phyloP scores from a whole-genome alignment of 2,888 invertebrate genomes.

The Andrena haemorrhoa region DNA sequence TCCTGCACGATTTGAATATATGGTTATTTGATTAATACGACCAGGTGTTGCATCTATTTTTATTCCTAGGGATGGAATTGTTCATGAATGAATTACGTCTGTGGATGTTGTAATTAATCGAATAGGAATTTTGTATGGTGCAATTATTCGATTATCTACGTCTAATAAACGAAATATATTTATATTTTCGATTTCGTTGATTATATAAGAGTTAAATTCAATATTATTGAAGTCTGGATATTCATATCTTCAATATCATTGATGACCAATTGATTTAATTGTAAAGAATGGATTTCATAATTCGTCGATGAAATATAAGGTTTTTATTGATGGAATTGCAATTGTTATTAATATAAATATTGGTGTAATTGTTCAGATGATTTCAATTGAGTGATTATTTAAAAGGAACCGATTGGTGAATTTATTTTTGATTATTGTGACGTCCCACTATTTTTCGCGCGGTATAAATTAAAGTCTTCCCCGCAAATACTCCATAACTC shows the following conservation, averaged over 20 bases:
- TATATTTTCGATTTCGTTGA: conserved; percentile 2
- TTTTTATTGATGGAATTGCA: conserved; percentile 25
- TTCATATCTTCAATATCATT: conserved; percentile 43
- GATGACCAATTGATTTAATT: conserved; percentile 44
- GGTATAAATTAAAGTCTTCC: no score
- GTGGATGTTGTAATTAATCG: conserved; percentile 86
- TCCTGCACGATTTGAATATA: conserved; percentile 87
- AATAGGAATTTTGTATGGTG: conserved; percentile 44
- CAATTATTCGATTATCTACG: conserved; percentile 62
- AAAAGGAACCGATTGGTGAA: conserved; percentile 15
- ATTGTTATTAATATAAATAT: conserved; percentile 46
- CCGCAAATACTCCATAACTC: no score
- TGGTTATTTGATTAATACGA: conserved; percentile 88
- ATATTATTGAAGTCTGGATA: conserved; percentile 2
- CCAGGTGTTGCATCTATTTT: conserved; percentile 89
- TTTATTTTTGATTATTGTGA: conserved; percentile 32
- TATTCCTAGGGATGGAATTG: conserved; percentile 87
- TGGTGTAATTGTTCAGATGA: conserved; percentile 5
- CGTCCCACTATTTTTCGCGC: no score
- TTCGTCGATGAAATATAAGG: conserved; percentile 29
- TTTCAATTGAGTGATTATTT: conserved; percentile 33
- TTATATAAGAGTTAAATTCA: background rate
- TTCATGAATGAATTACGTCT: conserved; percentile 90
- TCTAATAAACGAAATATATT: conserved; percentile 23
- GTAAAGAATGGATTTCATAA: conserved; percentile 40